Conservation (phyloP, 2,888 invertebrate genomes). For the Leptinotarsa peninsularis region DNA sequence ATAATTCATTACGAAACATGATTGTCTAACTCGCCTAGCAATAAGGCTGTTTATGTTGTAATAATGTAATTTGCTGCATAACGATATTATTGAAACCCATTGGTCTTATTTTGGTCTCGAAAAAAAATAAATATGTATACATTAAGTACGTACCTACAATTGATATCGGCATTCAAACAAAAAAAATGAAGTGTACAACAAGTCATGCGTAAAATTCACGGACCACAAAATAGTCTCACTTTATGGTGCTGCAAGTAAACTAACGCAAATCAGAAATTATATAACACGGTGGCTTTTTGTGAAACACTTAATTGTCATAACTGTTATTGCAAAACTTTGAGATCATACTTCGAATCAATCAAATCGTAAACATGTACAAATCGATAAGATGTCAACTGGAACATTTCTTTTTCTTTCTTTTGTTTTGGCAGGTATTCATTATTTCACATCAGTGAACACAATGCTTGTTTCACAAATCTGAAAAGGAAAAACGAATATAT, state of each 20-base stretch:
- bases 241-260: slow-evolving; percentile 10
- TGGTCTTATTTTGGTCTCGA: neutral
- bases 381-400: too few species aligned
- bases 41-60: slow-evolving; percentile 2
- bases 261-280: slow-evolving; percentile 21
- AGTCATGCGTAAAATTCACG: slow-evolving; percentile 5
- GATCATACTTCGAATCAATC: neutral
- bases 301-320: slow-evolving; percentile 27
- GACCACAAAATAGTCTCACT: slow-evolving; percentile 22
- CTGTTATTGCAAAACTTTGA: slow-evolving; percentile 19
- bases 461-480: too few species aligned
- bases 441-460: too few species aligned
- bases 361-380: too few species aligned
- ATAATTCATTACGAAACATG: neutral
- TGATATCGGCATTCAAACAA: slow-evolving; percentile 5
- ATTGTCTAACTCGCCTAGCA: slow-evolving; percentile 3
- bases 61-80: neutral
- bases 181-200: neutral
- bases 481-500: too few species aligned
- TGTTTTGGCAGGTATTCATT: too few species aligned
- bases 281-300: slow-evolving; percentile 21
- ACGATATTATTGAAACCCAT: neutral
- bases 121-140: neutral
- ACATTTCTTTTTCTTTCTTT: too few species aligned
- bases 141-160: slow-evolving; percentile 15